Percentiles rank a stretch among this genome's conserved stretches.
phyloP scores from a whole-genome alignment of 2,797 vertebrate species.

The Sternarchorhynchus goeldii region DNA sequence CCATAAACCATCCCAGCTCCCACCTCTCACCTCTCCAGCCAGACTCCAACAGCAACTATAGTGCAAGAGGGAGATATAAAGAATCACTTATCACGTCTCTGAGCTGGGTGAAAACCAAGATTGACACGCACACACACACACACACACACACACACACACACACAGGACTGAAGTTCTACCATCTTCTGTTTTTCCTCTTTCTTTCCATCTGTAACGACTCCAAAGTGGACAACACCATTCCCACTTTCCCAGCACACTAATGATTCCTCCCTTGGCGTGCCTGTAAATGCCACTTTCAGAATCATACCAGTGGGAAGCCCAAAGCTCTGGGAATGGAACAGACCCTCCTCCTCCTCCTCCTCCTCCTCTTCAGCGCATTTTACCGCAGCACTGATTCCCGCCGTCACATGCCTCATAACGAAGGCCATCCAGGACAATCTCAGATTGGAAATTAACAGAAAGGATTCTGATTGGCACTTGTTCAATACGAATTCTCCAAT shows the following conservation, averaged over 20 bases:
- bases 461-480: too few species aligned
- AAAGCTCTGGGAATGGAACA: not conserved
- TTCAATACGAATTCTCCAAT: too few species aligned
- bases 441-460: too few species aligned
- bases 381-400: too few species aligned
- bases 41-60: constrained; percentile 3
- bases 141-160: too few species aligned
- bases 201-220: too few species aligned
- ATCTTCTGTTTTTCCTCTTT: too few species aligned
- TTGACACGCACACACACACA: too few species aligned
- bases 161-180: not conserved
- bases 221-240: not conserved
- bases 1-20: not conserved
- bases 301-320: not conserved
- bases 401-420: too few species aligned
- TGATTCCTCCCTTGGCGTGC: not conserved
- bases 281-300: not conserved
- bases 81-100: constrained; percentile 4
- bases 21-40: not conserved
- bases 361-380: not conserved
- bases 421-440: too few species aligned
- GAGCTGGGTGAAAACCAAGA: not conserved
- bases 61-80: not conserved
- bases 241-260: not conserved
- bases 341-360: not conserved